Base-by-base conservation (phyloP, 1,140 invertebrate genomes). In the Drosophila yakuba region DNA sequence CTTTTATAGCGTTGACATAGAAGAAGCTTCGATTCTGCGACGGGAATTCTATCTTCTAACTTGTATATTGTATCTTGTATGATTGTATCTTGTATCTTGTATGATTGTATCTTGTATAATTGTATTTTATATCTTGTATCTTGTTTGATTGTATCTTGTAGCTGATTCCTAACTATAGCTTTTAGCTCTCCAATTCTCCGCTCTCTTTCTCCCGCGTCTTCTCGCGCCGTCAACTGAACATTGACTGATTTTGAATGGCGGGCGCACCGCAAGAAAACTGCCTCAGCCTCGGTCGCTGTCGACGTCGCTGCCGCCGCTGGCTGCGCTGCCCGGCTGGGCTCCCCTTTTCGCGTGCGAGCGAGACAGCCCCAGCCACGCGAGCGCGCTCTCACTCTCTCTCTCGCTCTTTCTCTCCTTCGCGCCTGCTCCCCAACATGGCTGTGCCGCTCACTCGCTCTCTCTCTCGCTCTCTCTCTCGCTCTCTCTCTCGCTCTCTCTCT, bases 161-260 rank as follows among this genome's bases (percentile, higher is more conserved):
- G 1, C n/a, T 17, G 15, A 11, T 11, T 44, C 17, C 12, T 1
- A 1, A 20, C 17, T 44, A 28, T 4, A 10, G 15, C 15, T 35
- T 38, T 23, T 4, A 10, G 15, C 15, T 35, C 54, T 23, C 36
- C 15, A 20, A 7, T 32, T 60, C 28, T 61, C 36, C 48, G 58
- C 48, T 43, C 60, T 57, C 59, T 38, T 41, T 60, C 32, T 15
- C 25, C 39, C 43, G 57, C 73, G 79, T 76, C 84, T 89, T 79
- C 81, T 77, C 79, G 79, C 85, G 78, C 72, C 84, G 79, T 74
- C 83, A 91, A 91, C 89, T 84, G 74, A 82, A 80, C 76, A 79
- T 91, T 89, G 81, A 91, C 81, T 91, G 90, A 91, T 79, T 91
- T 73, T 73, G 82, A 78, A 77, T 80, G 60, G 68, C 82, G 75